Percentiles rank a stretch among this genome's conserved stretches.
phyloP scores from a whole-genome alignment of 2,888 invertebrate genomes.

The Catonia carolina region DNA sequence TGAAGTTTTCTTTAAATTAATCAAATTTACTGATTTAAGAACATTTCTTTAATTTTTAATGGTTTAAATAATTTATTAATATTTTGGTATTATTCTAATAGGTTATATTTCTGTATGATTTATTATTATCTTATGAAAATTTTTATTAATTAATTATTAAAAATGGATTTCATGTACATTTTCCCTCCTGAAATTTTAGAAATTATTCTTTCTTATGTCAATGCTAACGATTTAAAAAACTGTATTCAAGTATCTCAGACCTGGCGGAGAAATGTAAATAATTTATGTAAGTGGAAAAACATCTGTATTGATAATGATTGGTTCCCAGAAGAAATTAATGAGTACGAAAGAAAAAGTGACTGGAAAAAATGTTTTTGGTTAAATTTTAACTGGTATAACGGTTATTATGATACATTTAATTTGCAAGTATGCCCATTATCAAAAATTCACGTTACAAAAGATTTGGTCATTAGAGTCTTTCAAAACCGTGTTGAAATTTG shows the following conservation, averaged over 20 bases:
- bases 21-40: too few species aligned
- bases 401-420: conserved; percentile 2
- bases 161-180: conserved; percentile 7
- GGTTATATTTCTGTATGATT: too few species aligned
- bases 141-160: too few species aligned
- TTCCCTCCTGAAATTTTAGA: conserved; percentile 3
- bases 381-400: conserved; percentile 6
- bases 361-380: conserved; percentile 10
- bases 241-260: conserved; percentile 2
- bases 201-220: conserved; percentile 3
- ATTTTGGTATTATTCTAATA: too few species aligned
- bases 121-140: too few species aligned
- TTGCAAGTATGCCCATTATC: neutral
- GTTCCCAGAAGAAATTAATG: neutral
- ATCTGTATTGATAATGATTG: conserved; percentile 6
- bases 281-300: neutral
- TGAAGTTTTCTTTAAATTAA: too few species aligned
- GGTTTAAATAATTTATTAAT: too few species aligned
- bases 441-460: neutral
- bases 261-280: conserved; percentile 5
- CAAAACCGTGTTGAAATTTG: conserved; percentile 8
- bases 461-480: conserved; percentile 2
- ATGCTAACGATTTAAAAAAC: conserved; percentile 4
- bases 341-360: neutral
- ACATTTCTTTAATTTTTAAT: too few species aligned